Base-by-base conservation (phyloP, 2,113 vertebrate genomes). In the Chloropsis hardwickii region DNA sequence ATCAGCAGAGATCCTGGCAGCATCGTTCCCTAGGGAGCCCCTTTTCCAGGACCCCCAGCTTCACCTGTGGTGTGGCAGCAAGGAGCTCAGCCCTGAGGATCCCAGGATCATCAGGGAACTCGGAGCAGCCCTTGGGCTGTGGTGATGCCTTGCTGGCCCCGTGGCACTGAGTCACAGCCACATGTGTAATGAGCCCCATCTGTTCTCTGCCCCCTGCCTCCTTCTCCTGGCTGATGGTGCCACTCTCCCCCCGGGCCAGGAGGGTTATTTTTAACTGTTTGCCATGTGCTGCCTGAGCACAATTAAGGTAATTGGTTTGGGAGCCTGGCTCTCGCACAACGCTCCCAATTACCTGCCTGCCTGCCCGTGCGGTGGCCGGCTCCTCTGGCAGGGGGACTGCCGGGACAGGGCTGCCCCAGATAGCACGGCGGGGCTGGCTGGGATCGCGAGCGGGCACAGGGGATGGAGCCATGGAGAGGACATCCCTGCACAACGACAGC, bases 281-380 rank as follows among this genome's bases (percentile, higher is more conserved):
- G 94, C 96, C 95, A 86, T 96, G 96, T 97, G 97, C 95, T 90
- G 84, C 81, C 90, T 91, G 94, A 96, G 95, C 94, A 93, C 95
- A 97, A 97, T 97, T 96, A 97, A 96, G 93, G 92, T 97, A 97
- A 97, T 97, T 97, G 97, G 97, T 97, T 96, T 96, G 97, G 96
- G 96, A 97, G 90, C 95, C 95, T 93, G 86, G 93, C 93, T 96
- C 82, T 96, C 94, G 90, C 90, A 92, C 28, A 81, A 81, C 15
- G 92, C 96, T 97, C 94, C 90, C 95, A 96, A 96, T 94, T 97
- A 91, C 96, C 77, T 94, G 85, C 92, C 82, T 66, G 94, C 91
- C 48, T 80, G 92, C 93, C 88, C 57, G 4, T 27, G 31, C 19
- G 2, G 85, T 88, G 95, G 81, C 90, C 80, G 3, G 71, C 70